phyloP scores from a whole-genome alignment of 2,888 invertebrate genomes.

The Quadriops clusia region DNA sequence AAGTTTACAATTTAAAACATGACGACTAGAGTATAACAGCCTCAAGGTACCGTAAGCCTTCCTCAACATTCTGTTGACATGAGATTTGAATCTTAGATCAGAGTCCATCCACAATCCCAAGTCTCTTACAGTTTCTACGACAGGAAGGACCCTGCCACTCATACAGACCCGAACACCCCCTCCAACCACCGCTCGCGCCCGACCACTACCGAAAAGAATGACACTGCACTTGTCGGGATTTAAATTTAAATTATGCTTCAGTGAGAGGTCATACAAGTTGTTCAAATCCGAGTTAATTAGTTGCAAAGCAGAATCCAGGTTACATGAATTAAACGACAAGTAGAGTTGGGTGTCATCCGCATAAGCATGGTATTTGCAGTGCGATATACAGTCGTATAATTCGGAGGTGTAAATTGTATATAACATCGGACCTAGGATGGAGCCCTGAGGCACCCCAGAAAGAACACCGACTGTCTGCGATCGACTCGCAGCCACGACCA shows the following conservation, averaged over 20 bases:
- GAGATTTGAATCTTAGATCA: constrained; percentile 1
- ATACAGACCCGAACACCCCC: background rate
- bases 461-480: too few species aligned
- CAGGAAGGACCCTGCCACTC: background rate
- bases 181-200: too few species aligned
- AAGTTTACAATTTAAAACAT: background rate
- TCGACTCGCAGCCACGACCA: too few species aligned
- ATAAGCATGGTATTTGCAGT: constrained; percentile 1
- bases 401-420: constrained; percentile 1
- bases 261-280: too few species aligned
- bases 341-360: constrained; percentile 2
- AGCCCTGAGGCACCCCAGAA: constrained; percentile 1
- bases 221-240: constrained; percentile 1
- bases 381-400: background rate
- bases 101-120: background rate
- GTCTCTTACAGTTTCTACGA: background rate
- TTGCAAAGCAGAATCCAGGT: too few species aligned
- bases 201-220: constrained; percentile 2
- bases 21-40: constrained; percentile 1
- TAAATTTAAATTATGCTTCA: constrained; percentile 1
- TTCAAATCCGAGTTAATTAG: too few species aligned
- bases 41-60: background rate
- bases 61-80: too few species aligned
- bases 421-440: background rate
- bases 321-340: background rate